phyloP scores from a whole-genome alignment of 2,113 vertebrate species.

The Hiodon tergisus region DNA sequence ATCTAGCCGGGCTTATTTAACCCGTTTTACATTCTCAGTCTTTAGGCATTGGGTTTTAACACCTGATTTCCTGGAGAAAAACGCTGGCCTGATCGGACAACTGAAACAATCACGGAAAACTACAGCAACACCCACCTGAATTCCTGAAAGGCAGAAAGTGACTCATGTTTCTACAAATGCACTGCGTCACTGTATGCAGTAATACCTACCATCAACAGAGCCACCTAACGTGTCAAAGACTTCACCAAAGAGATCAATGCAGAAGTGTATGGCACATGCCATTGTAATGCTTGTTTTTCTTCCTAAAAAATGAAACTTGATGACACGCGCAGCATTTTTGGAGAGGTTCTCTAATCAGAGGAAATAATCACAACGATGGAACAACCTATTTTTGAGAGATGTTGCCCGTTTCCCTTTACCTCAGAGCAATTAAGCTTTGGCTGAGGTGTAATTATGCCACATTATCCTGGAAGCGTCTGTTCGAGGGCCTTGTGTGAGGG shows the following conservation, averaged over 20 bases:
- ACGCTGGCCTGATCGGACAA: conserved; percentile 46
- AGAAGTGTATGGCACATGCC: background rate
- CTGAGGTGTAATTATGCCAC: conserved; percentile 21
- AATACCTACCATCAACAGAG: conserved; percentile 1
- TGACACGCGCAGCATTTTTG: background rate
- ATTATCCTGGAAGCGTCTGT: conserved; percentile 27
- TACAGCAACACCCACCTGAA: conserved; percentile 40
- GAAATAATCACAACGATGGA: conserved; percentile 22
- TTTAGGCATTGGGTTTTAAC: background rate
- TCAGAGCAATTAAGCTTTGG: conserved; percentile 24
- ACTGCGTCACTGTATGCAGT: background rate
- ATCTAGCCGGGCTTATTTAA: no score
- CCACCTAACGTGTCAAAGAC: background rate
- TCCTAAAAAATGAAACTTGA: conserved; percentile 6
- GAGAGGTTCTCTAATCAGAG: conserved; percentile 21
- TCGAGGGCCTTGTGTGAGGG: conserved; percentile 19
- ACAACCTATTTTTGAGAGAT: conserved; percentile 31
- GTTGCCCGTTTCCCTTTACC: conserved; percentile 22
- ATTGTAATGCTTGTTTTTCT: background rate
- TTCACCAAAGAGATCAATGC: background rate
- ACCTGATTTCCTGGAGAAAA: conserved; percentile 1
- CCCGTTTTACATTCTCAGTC: no score
- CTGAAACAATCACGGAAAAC: conserved; percentile 50
- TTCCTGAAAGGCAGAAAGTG: conserved; percentile 47
- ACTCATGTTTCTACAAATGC: conserved; percentile 47